phyloP scores from a whole-genome alignment of 2,888 invertebrate species.

The Ernsta delagoae region DNA sequence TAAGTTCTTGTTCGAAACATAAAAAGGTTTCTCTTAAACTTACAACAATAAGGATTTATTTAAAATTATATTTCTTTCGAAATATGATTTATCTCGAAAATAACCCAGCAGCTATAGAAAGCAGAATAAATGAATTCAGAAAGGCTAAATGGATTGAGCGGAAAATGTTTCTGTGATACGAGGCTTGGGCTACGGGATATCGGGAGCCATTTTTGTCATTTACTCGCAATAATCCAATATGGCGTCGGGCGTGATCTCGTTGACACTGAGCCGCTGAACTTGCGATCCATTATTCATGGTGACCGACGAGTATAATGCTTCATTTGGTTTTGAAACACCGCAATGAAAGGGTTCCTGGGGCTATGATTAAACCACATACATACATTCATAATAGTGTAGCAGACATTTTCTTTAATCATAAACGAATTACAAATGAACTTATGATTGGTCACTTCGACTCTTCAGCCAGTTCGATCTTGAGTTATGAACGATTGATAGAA shows the following conservation, averaged over 20 bases:
- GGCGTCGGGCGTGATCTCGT: constrained; percentile 77
- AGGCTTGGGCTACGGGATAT: constrained; percentile 44
- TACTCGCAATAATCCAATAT: constrained; percentile 79
- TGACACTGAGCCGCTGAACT: constrained; percentile 65
- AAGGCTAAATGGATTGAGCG: constrained; percentile 10
- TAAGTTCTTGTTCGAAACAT: too few relatives aligned
- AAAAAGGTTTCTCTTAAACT: too few relatives aligned
- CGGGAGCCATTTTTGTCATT: constrained; percentile 72
- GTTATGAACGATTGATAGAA: too few relatives aligned
- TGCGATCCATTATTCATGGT: constrained; percentile 78
- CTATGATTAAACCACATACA: constrained; percentile 26
- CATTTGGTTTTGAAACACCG: constrained; percentile 48
- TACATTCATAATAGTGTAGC: background rate
- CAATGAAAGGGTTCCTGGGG: constrained; percentile 35
- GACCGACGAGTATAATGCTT: constrained; percentile 63
- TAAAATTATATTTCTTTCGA: background rate
- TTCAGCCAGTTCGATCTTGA: too few relatives aligned
- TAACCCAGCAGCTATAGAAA: background rate
- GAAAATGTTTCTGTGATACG: constrained; percentile 27
- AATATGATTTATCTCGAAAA: background rate
- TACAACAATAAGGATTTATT: too few relatives aligned
- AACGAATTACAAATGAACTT: background rate
- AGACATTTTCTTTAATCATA: background rate
- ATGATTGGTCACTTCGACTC: too few relatives aligned
- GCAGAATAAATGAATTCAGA: constrained; percentile 3